phyloP scores from a whole-genome alignment of 2,797 vertebrate species.

The Anableps anableps region DNA sequence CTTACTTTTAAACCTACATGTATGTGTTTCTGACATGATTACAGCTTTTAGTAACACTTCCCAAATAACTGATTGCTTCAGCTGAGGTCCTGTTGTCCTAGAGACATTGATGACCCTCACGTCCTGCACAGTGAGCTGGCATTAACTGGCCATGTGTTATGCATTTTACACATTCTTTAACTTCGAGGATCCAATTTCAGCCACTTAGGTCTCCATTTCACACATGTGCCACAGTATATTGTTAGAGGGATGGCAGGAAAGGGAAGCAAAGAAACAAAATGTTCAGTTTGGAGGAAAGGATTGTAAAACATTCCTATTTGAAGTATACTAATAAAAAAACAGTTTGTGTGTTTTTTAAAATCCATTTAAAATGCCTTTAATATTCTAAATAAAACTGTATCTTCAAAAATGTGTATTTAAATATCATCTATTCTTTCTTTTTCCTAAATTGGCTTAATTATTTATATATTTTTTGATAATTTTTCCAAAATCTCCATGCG shows the following conservation, averaged over 20 bases:
- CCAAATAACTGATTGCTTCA: not conserved
- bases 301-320: not conserved
- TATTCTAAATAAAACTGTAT: not conserved
- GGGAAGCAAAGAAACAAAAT: not conserved
- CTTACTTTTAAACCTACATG: not conserved
- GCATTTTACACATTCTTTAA: slow-evolving; percentile 66
- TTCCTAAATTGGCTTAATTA: not conserved
- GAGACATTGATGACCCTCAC: slow-evolving; percentile 58
- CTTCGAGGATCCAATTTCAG: slow-evolving; percentile 63
- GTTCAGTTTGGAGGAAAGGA: not conserved
- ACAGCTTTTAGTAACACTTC: slow-evolving; percentile 23
- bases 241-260: not conserved
- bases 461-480: not conserved
- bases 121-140: slow-evolving; percentile 59
- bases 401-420: not conserved
- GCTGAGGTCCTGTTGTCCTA: slow-evolving; percentile 51
- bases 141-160: slow-evolving; percentile 65
- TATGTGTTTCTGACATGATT: not conserved
- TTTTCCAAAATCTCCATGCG: not conserved
- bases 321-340: not conserved
- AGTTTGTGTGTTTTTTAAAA: not conserved
- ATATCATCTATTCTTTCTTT: not conserved
- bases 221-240: slow-evolving; percentile 24
- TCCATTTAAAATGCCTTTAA: not conserved
- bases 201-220: slow-evolving; percentile 45